Evolutionary conservation across 1,140 invertebrate genomes (phyloP).

Genomic region (Trichomalopsis sarcophagae): DNA sequence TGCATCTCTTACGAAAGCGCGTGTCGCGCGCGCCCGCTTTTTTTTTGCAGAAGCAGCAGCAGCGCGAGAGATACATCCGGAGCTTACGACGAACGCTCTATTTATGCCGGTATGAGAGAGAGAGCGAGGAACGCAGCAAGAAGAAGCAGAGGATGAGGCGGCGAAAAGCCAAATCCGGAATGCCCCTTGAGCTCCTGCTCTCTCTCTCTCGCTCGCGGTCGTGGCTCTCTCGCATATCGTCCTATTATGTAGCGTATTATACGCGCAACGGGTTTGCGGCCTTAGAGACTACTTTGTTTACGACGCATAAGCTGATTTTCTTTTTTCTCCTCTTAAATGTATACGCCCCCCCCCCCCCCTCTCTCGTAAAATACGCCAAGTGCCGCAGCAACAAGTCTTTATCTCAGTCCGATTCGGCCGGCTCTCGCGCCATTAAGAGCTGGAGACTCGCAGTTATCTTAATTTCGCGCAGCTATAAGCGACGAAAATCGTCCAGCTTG

Average conservation of each 20-base stretch:
- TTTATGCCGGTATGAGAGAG: neutral
- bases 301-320: neutral
- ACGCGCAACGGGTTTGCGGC: neutral
- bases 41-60: neutral
- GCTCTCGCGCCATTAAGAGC: neutral
- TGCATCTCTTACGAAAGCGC: neutral
- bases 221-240: neutral
- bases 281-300: neutral
- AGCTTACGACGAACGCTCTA: neutral
- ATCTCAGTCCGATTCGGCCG: neutral
- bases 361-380: neutral
- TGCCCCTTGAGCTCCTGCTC: neutral
- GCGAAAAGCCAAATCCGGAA: neutral
- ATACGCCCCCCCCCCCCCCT: too few species aligned
- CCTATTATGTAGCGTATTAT: neutral
- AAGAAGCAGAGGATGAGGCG: neutral
- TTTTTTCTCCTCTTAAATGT: neutral
- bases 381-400: constrained; percentile 3
- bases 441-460: neutral
- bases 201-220: too few species aligned
- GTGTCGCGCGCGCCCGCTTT: neutral
- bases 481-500: neutral
- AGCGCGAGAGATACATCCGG: neutral
- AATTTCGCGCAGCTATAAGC: neutral
- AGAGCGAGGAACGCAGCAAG: neutral